Conservation (phyloP, 2,113 vertebrate species). For the Lasiurus borealis region DNA sequence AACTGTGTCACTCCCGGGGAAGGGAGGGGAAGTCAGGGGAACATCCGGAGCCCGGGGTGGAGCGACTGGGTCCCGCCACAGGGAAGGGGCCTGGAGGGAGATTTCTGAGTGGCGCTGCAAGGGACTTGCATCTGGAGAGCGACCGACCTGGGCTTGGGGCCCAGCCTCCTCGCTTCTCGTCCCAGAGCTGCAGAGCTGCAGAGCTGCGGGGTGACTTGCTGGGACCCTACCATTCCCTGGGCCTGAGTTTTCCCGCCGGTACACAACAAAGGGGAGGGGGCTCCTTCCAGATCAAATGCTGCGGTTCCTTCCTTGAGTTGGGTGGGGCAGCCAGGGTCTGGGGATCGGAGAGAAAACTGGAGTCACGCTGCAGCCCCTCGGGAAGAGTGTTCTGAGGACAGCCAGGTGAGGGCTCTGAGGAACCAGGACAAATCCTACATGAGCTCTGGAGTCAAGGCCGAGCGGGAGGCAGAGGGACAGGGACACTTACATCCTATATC, state of each 20-base stretch:
- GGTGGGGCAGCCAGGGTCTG: not conserved
- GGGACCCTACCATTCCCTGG: not conserved
- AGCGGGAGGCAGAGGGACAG: not conserved
- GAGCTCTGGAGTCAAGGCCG: not conserved
- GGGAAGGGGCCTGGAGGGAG: not conserved
- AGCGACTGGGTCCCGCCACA: not conserved
- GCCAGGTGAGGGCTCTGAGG: not conserved
- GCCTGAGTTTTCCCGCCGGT: not conserved
- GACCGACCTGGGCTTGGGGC: not conserved
- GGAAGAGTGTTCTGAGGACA: not conserved
- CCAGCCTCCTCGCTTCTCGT: not conserved
- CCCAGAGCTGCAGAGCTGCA: conserved; percentile 43
- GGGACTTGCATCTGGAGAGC: not conserved
- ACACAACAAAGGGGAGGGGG: not conserved
- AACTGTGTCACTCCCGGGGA: not conserved
- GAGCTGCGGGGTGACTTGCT: not conserved
- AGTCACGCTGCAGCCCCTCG: not conserved
- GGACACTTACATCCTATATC: fast-evolving
- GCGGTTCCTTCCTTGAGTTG: not conserved
- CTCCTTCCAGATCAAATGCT: not conserved
- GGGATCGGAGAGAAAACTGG: not conserved
- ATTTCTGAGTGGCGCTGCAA: not conserved
- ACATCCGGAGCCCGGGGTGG: conserved; percentile 43
- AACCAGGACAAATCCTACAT: not conserved
- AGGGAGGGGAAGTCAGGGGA: not conserved